Base-by-base conservation (phyloP, 2,113 vertebrate species). In the Scartelaos histophorus region DNA sequence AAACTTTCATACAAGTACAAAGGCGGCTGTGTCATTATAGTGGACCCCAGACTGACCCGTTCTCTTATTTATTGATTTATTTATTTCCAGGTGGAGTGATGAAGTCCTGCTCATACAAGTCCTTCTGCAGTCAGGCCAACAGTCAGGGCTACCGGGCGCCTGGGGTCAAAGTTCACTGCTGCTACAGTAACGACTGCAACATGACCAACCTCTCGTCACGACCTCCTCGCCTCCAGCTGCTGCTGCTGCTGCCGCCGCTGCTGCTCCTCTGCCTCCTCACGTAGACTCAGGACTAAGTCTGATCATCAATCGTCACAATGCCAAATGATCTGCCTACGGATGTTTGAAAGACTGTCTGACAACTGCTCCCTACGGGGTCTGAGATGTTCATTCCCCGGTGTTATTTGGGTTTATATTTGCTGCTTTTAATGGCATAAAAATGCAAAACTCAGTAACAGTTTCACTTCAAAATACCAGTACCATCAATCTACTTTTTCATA, bases 31-130 rank as follows among this genome's bases (percentile, higher is more conserved):
- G 21, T 35, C 34, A 38, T 38, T 38, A 38, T 16, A n/a, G 34
- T 12, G 61, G 17, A 43, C 17, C 61, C 17, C 57, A 45, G 35
- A 60, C 69, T 71, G 53, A 69, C 29, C 24, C 60, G 11, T 71
- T 1, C 80, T 66, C 80, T 15, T 78, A 51, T 80, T 25, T 19
- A 69, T 3, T 72, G 56, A 5, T 58, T 57, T 57, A 13, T 57
- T 57, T 57, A 25, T 68, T 84, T 74, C 76, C 77, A 97, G 95
- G 92, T 85, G 95, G 95, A 0, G 90, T 97, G 61, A 95, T 96
- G 93, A 97, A 97, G 91, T 95, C 96, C 3, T 97, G 95, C 75
- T 95, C 95, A 7, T 97, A 94, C 91, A 93, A 91, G 85, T 95
- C 95, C 21, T 96, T 97, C 88, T 97, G 95, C 51, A 95, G 94